Evolutionary conservation across 2,113 vertebrate genomes (phyloP).

Genomic region (Ornithorhynchus anatinus): DNA sequence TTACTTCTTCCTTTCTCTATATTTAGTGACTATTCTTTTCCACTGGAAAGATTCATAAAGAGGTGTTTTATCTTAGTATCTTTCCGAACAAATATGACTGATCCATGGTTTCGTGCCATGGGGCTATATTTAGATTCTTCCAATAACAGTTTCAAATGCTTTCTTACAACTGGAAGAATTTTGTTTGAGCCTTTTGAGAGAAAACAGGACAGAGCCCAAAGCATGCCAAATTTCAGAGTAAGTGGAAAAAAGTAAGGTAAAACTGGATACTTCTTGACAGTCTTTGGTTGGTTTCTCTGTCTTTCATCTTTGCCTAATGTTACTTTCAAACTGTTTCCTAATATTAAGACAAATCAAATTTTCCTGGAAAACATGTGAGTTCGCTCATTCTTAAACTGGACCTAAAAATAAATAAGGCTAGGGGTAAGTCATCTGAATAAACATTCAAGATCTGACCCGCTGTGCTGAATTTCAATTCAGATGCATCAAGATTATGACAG

Average conservation of each 20-base stretch:
- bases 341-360: not conserved
- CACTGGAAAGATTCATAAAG: not conserved
- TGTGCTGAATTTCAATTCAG: not conserved
- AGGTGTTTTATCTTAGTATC: not conserved
- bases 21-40: not conserved
- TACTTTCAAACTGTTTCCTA: constrained; percentile 23
- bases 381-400: not conserved
- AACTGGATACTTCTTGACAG: not conserved
- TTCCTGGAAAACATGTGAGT: not conserved
- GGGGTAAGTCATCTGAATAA: constrained; percentile 5
- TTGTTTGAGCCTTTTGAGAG: constrained; percentile 2
- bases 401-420: constrained; percentile 20
- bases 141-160: constrained; percentile 6
- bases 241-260: not conserved
- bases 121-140: constrained; percentile 28
- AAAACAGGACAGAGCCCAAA: constrained; percentile 31
- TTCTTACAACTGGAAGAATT: constrained; percentile 20
- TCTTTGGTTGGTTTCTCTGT: not conserved
- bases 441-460: constrained; percentile 10
- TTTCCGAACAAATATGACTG: constrained; percentile 14
- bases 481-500: not conserved
- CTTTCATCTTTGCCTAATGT: not conserved
- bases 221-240: not conserved
- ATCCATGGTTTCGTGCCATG: constrained; percentile 20
- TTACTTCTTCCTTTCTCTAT: not conserved